Conservation (phyloP, 2,888 invertebrate species). For the Dimorphilus gyrociliatus region DNA sequence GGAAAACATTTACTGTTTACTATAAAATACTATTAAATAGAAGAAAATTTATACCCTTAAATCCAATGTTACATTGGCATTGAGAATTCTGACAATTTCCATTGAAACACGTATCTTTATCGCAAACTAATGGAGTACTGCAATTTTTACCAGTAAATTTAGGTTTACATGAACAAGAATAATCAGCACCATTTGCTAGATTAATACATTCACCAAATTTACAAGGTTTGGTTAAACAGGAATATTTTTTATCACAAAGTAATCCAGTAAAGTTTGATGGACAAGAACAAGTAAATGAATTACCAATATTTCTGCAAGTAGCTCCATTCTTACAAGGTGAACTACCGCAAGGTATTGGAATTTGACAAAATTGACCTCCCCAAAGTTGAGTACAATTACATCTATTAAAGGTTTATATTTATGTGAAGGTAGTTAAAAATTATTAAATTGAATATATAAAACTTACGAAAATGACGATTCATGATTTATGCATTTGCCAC, state of each 20-base stretch:
- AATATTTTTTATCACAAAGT: constrained; percentile 8
- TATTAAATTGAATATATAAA: too few relatives aligned
- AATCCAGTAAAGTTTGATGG: too few relatives aligned
- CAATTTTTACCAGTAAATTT: constrained; percentile 11
- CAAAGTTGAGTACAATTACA: too few relatives aligned
- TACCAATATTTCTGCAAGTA: constrained; percentile 6
- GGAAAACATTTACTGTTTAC: too few relatives aligned
- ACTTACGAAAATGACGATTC: too few relatives aligned
- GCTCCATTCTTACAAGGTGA: constrained; percentile 9
- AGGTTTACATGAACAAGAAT: constrained; percentile 10
- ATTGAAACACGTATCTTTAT: constrained; percentile 15
- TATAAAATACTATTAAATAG: too few relatives aligned
- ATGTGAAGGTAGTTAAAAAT: too few relatives aligned
- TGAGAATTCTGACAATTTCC: constrained; percentile 18
- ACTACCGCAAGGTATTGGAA: constrained; percentile 8
- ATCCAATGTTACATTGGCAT: too few relatives aligned
- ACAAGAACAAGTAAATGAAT: constrained; percentile 4
- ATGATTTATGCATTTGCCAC: too few relatives aligned
- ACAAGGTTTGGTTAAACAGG: constrained; percentile 12
- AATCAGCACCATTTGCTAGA: constrained; percentile 3
- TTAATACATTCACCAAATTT: constrained; percentile 11
- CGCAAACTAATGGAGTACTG: constrained; percentile 13
- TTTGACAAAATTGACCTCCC: too few relatives aligned
- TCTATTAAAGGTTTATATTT: too few relatives aligned
- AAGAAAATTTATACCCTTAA: too few relatives aligned